Evolutionary conservation across 1,140 invertebrate species (phyloP).

Genomic region (Sycophila sp.): DNA sequence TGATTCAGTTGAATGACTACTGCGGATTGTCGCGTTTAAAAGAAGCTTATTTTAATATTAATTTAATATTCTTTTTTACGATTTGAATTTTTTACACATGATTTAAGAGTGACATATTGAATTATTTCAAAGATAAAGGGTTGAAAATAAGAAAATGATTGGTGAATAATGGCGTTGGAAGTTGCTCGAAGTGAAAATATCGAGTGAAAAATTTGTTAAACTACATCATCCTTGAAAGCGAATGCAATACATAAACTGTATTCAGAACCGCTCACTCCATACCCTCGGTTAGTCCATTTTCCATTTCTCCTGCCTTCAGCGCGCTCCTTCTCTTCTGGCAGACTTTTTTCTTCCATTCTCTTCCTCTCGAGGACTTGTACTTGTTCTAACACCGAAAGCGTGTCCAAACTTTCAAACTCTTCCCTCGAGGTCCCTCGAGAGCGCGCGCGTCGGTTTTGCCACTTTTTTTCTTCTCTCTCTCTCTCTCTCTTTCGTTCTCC

Average conservation of each 20-base stretch:
- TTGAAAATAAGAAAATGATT: no score
- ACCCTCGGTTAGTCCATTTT: constrained; percentile 22
- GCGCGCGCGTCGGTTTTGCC: background rate
- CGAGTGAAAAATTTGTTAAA: no score
- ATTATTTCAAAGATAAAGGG: no score
- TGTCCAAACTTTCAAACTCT: constrained; percentile 54
- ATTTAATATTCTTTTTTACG: no score
- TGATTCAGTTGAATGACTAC: no score
- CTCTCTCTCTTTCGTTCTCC: background rate
- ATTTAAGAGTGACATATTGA: no score
- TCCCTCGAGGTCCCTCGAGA: constrained; percentile 11
- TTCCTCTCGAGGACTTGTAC: constrained; percentile 40
- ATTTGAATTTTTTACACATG: no score
- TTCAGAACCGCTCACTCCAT: constrained; percentile 19
- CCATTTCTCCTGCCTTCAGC: constrained; percentile 34
- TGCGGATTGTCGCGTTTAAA: no score
- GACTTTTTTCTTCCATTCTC: constrained; percentile 32
- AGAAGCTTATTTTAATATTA: no score
- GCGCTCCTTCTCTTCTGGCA: constrained; percentile 22
- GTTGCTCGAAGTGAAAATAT: no score
- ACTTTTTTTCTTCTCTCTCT: background rate
- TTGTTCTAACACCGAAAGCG: constrained; percentile 45
- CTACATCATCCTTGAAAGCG: no score
- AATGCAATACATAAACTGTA: constrained; percentile 1
- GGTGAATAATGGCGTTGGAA: no score